A percentile compares a stretch with the other conserved stretches of the same genome.
These are phyloP conservation scores for Enteromius fasciolatus DNA, from an alignment of 2,797 vertebrate species.

Conservation along the genomic window DNA sequence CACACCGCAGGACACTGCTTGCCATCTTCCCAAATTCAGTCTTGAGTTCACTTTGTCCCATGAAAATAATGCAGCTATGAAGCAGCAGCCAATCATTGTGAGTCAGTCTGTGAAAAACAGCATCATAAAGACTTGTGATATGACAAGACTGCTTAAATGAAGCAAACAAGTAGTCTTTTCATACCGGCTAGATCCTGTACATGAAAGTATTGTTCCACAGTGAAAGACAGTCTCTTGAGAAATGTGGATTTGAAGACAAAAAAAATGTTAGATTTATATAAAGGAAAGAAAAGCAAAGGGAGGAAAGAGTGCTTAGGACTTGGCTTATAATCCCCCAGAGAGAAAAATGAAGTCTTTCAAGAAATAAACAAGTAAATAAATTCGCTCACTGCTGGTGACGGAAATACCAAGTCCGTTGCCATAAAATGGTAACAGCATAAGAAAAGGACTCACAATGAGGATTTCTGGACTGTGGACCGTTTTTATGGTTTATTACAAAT, in stretches of 20 bases:
- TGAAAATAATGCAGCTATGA: constrained; percentile 4
- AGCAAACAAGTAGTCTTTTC: constrained; percentile 40
- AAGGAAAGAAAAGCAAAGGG: neutral
- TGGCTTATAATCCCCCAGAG: constrained; percentile 14
- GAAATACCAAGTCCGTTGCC: constrained; percentile 29
- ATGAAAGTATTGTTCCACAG: constrained; percentile 17
- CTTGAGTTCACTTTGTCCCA: neutral
- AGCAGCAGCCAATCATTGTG: neutral
- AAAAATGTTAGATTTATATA: neutral
- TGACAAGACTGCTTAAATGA: constrained; percentile 20
- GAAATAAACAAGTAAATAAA: constrained; percentile 58
- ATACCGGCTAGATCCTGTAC: neutral
- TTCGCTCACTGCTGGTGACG: constrained; percentile 19
- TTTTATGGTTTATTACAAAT: constrained; percentile 18
- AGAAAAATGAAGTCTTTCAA: constrained; percentile 35
- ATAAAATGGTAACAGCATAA: constrained; percentile 22
- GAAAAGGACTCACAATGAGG: constrained; percentile 38
- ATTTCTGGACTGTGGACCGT: constrained; percentile 43
- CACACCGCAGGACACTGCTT: constrained; percentile 7
- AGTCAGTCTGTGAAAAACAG: constrained; percentile 3
- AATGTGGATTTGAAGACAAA: constrained; percentile 14
- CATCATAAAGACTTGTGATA: neutral
- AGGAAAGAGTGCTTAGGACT: neutral
- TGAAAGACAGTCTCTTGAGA: constrained; percentile 20
- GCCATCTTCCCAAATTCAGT: neutral